Base-by-base conservation (phyloP, 2,797 vertebrate species). In the Neosilurus mollespiculum region DNA sequence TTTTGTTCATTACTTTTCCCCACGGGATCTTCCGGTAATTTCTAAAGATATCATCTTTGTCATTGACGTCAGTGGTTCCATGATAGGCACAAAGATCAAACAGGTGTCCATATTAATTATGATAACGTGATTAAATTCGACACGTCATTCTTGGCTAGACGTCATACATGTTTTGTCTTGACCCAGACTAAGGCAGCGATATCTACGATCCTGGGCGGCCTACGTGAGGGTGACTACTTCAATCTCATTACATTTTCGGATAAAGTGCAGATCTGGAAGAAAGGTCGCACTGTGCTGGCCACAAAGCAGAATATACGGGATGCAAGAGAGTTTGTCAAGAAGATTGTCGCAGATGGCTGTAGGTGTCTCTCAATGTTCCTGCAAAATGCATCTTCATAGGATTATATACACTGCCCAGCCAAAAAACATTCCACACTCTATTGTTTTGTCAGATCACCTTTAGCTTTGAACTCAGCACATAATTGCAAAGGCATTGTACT, bases 221-320 rank as follows among this genome's bases (percentile, higher is more conserved):
- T 96, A 1, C 92, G 90, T 71, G 92, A 95, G 78, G 94, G 93
- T 0, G 95, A 97, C 91, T 92, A 94, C 90, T 97, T 97, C 90
- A 97, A 97, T 86, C 95, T 97, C 86, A 94, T 96, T 86, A 96
- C 95, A 75, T 97, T 97, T 93, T 96, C 96, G 6, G 95, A 97
- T 72, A 92, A 89, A 4, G 93, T 96, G 67, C 92, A 93, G 69
- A 92, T 93, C 3, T 98, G 96, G 96, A 96, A 88, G 91, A 92
- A 90, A 84, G 93, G 91, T 3, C 87, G 93, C 7, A 95, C 95
- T 0, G 94, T 96, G 65, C 92, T 93, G 34, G 95, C 95, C 1
- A 95, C 94, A 0, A 83, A 90, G 0, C 93, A 94, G 88, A 96
- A 96, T n/a, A 87, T 96, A 16, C 90, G 90, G 61, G 95, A 93